Conservation (phyloP, 2,113 vertebrate genomes). For the Ptilorrhoa leucosticta region DNA sequence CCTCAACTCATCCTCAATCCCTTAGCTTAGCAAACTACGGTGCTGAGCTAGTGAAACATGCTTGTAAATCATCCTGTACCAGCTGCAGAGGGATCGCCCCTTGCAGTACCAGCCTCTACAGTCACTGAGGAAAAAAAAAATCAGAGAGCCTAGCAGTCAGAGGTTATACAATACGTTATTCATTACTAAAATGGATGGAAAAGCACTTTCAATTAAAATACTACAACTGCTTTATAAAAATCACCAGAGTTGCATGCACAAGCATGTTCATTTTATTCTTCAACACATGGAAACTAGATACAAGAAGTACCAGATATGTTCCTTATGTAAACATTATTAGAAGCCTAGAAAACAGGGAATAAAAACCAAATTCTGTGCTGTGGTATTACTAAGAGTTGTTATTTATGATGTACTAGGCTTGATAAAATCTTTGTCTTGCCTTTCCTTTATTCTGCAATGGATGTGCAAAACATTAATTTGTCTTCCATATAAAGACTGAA, state of each 20-base stretch:
- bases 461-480: background rate
- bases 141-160: conserved; percentile 65
- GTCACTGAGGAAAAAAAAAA: conserved; percentile 67
- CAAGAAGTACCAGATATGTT: background rate
- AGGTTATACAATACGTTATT: conserved; percentile 85
- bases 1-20: background rate
- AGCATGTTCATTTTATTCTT: background rate
- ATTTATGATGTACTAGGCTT: background rate
- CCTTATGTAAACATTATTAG: background rate
- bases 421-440: background rate
- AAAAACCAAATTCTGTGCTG: background rate
- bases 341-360: background rate
- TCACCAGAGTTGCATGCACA: background rate
- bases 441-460: background rate
- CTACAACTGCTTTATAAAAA: background rate
- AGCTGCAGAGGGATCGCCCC: conserved; percentile 77
- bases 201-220: conserved; percentile 44
- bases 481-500: background rate
- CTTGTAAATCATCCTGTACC: conserved; percentile 74
- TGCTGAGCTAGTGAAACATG: conserved; percentile 32
- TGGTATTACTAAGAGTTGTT: background rate
- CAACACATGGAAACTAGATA: background rate
- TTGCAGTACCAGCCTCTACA: conserved; percentile 88
- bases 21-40: conserved; percentile 12
- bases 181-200: conserved; percentile 67